A percentile compares a stretch with the other conserved stretches of the same genome.
These are phyloP conservation scores for Stylophora pistillata DNA, from an alignment of 64 coral and sea anemone species.

Conservation along the genomic window DNA sequence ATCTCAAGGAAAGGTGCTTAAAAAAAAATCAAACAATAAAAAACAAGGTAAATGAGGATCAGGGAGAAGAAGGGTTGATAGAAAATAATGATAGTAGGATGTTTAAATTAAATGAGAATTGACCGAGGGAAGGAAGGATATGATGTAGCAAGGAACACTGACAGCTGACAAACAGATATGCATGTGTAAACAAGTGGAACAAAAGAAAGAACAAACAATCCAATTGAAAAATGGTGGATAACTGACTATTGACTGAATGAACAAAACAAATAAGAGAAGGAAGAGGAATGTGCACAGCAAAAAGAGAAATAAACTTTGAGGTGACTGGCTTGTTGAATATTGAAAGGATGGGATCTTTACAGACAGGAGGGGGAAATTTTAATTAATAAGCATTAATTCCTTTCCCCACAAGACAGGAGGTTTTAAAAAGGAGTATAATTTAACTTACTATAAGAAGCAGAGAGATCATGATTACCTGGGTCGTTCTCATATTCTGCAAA, in stretches of 20 bases:
- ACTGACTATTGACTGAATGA: no score
- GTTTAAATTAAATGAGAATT: not conserved
- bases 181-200: not conserved
- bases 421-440: not conserved
- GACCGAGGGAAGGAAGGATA: no score
- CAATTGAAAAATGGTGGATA: not conserved
- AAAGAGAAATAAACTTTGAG: not conserved
- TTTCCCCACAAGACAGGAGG: no score
- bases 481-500: slow-evolving; percentile 89
- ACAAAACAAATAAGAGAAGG: not conserved
- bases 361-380: not conserved
- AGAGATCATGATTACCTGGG: slow-evolving; percentile 38
- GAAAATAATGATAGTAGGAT: not conserved
- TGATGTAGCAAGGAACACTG: not conserved
- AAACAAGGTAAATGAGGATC: not conserved
- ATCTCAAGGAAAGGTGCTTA: slow-evolving; percentile 94
- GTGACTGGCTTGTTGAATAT: not conserved
- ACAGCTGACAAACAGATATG: not conserved
- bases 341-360: not conserved
- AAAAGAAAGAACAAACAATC: not conserved
- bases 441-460: not conserved
- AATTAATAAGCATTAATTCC: no score
- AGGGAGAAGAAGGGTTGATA: not conserved
- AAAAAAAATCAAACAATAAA: not conserved
- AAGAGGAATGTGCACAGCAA: not conserved